Evolutionary conservation across 2,797 vertebrate species (phyloP), one percentile per base, ranked within the genome.

Genomic region (Crypturellus tataupa): DNA sequence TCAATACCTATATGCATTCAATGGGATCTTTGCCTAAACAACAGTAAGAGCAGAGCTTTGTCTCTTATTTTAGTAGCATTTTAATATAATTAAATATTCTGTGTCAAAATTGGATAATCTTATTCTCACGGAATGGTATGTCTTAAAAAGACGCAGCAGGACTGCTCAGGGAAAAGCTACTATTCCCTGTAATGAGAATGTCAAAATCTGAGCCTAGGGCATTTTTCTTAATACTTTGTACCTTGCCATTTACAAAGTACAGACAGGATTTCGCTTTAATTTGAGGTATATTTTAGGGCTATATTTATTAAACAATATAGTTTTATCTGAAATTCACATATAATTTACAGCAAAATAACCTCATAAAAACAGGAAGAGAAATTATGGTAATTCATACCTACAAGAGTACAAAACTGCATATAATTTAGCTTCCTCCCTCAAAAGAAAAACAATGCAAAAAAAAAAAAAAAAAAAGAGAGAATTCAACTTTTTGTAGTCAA

Each of bases 401-500:
- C 51, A 56, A 51, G 58, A 59, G 55, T 76, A 80, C 58, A 85
- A 89, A 87, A 64, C 39, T 84, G 59, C 39, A 49, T 72, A n/a
- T 86, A 76, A 77, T 76, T 78, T 33, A 58, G 39, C 35, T 93
- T 91, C 72, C 81, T 85, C n/a, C 68, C 71, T 40, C 39, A 37
- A 90, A 87, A 42, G 4, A 8, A 80, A 77, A 63, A 69, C 7
- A 68, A 44, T 42, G 47, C 46, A 92, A 46, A 12, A 33, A 68
- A 73, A 83, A 93, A n/a, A n/a, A n/a, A n/a, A n/a, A n/a, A n/a
- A n/a, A n/a, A n/a, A n/a, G n/a, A n/a, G n/a, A n/a, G n/a, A 60
- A 67, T 84, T 80, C 47, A 56, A n/a, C n/a, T 72, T 91, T 70
- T 91, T 93, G 42, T 56, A 55, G 49, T 69, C 24, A 63, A 85